Percentiles rank a stretch among this genome's conserved stretches.
phyloP scores from a whole-genome alignment of 2,888 invertebrate genomes.

The Galerucella nymphaeae region DNA sequence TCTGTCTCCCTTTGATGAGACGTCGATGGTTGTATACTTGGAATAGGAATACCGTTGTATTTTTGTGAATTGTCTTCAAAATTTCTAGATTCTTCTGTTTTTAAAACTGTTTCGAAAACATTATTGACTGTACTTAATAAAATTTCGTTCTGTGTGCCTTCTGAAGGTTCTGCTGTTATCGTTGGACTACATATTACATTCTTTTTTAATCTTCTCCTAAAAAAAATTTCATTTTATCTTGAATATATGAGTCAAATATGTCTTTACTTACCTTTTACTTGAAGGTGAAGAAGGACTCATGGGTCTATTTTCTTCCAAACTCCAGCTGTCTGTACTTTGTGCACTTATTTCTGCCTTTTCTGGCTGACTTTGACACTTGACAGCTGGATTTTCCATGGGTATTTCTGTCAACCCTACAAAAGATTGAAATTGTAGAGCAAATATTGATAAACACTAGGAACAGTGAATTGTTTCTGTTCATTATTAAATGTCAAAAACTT shows the following conservation, averaged over 20 bases:
- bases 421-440: neutral
- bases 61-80: constrained; percentile 47
- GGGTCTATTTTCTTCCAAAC: constrained; percentile 71
- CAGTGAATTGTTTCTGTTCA: neutral
- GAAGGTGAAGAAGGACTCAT: constrained; percentile 68
- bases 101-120: constrained; percentile 57
- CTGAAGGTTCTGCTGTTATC: constrained; percentile 68
- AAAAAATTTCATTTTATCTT: too few relatives aligned
- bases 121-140: constrained; percentile 64
- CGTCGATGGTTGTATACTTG: constrained; percentile 63
- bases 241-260: neutral
- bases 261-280: constrained; percentile 58
- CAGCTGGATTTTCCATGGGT: constrained; percentile 80
- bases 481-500: neutral
- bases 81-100: constrained; percentile 59
- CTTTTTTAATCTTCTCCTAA: constrained; percentile 73
- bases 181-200: constrained; percentile 61
- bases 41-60: constrained; percentile 45
- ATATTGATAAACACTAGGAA: neutral
- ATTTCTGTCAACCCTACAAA: constrained; percentile 79
- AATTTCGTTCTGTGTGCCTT: constrained; percentile 63
- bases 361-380: constrained; percentile 75
- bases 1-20: constrained; percentile 68
- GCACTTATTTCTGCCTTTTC: constrained; percentile 68
- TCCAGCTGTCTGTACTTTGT: constrained; percentile 70